Conservation (phyloP, 1,140 invertebrate species). For the Aphelenchoides fujianensis region DNA sequence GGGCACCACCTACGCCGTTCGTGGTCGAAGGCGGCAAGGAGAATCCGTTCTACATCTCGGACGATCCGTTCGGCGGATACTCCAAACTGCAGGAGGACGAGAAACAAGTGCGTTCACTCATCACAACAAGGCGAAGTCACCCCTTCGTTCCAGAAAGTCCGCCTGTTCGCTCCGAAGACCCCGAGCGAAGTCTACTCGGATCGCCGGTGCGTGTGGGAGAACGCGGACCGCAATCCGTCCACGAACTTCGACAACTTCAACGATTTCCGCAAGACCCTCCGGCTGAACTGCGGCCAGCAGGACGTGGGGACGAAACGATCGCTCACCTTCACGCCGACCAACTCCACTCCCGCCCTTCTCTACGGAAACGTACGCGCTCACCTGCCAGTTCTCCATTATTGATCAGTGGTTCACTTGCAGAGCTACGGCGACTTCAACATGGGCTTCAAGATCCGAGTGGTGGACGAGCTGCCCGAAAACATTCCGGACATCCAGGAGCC, state of each 20-base stretch:
- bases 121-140: not conserved
- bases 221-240: not conserved
- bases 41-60: constrained; percentile 91
- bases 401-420: constrained; percentile 64
- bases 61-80: constrained; percentile 84
- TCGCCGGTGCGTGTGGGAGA: constrained; percentile 1
- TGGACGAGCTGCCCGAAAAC: constrained; percentile 67
- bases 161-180: constrained; percentile 21
- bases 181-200: constrained; percentile 1
- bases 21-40: constrained; percentile 78
- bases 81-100: constrained; percentile 79
- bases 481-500: constrained; percentile 53
- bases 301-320: constrained; percentile 5
- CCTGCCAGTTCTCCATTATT: too few relatives aligned
- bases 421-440: constrained; percentile 84
- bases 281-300: constrained; percentile 36
- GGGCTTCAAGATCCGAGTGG: constrained; percentile 82
- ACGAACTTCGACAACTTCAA: constrained; percentile 43
- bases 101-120: constrained; percentile 68
- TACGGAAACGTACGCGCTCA: constrained; percentile 22
- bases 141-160: constrained; percentile 28
- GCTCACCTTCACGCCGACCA: constrained; percentile 16
- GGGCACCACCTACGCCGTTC: constrained; percentile 77
- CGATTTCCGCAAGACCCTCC: constrained; percentile 50
- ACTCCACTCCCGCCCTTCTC: constrained; percentile 1